Conservation (phyloP, 2,113 vertebrate genomes). For the Dicaeum eximium region DNA sequence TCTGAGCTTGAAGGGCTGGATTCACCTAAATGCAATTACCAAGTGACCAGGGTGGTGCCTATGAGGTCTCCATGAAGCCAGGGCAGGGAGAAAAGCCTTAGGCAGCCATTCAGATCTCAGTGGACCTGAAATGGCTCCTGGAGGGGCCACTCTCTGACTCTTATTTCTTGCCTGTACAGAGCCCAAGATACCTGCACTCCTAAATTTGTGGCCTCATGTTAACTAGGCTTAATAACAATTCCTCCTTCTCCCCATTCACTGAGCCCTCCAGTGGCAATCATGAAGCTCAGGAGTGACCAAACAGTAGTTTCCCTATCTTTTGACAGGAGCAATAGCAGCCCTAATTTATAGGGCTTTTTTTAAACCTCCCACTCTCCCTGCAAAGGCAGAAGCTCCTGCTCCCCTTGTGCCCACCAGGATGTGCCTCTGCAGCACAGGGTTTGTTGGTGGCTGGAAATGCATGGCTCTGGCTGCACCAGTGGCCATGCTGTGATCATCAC, state of each 20-base stretch:
- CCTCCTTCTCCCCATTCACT: not conserved
- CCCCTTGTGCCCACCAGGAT: rapidly evolving
- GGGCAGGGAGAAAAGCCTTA: not conserved
- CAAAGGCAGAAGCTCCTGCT: not conserved
- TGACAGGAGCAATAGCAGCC: not conserved
- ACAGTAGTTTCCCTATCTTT: not conserved
- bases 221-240: not conserved
- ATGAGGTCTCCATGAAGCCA: not conserved
- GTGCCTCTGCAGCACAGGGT: not conserved
- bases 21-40: not conserved
- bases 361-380: not conserved
- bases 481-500: rapidly evolving
- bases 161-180: not conserved
- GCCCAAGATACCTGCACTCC: not conserved
- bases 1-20: not conserved
- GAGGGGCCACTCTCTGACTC: not conserved
- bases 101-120: not conserved
- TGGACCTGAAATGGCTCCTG: not conserved
- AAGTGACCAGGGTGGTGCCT: rapidly evolving
- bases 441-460: not conserved
- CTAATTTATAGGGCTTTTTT: not conserved
- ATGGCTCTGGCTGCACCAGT: rapidly evolving
- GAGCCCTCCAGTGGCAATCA: not conserved
- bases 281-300: not conserved
- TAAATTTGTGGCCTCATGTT: not conserved